phyloP scores from a whole-genome alignment of 1,140 invertebrate species.

The Chymomyza costata region DNA sequence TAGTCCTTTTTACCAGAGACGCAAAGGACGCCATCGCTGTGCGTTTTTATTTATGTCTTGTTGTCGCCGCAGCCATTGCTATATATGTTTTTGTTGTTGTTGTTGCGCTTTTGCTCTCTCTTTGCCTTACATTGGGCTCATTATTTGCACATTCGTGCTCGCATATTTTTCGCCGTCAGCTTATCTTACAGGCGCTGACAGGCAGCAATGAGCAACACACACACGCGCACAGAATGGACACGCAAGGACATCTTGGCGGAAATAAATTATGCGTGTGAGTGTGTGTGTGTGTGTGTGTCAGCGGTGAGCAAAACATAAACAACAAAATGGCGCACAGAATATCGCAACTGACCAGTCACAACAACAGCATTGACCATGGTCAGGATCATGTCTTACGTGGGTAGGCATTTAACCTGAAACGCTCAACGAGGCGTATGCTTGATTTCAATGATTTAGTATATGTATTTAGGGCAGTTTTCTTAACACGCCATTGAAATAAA shows the following conservation, averaged over 20 bases:
- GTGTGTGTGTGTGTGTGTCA: no score
- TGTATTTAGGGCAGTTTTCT: constrained; percentile 6
- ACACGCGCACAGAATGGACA: constrained; percentile 3
- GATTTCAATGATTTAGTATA: constrained; percentile 14
- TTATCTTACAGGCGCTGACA: constrained; percentile 65
- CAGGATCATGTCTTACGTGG: constrained; percentile 39
- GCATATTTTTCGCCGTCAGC: constrained; percentile 68
- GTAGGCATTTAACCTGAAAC: constrained; percentile 28
- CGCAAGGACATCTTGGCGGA: constrained; percentile 60
- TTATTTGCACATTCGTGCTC: constrained; percentile 63
- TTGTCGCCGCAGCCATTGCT: constrained; percentile 41
- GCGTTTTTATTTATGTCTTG: constrained; percentile 64
- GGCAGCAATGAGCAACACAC: constrained; percentile 44
- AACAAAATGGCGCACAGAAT: no score
- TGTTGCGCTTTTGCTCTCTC: no score
- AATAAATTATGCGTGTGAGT: constrained; percentile 67
- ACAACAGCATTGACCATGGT: constrained; percentile 52
- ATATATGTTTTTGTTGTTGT: no score
- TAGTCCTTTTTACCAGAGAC: no score
- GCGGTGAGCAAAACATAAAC: constrained; percentile 65
- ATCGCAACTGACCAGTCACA: constrained; percentile 10
- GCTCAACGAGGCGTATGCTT: constrained; percentile 15
- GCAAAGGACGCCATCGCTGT: no score
- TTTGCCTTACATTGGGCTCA: constrained; percentile 57
- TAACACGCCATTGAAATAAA: constrained; percentile 4